Evolutionary conservation across 2,113 vertebrate genomes (phyloP).

Genomic region (Colius striatus): DNA sequence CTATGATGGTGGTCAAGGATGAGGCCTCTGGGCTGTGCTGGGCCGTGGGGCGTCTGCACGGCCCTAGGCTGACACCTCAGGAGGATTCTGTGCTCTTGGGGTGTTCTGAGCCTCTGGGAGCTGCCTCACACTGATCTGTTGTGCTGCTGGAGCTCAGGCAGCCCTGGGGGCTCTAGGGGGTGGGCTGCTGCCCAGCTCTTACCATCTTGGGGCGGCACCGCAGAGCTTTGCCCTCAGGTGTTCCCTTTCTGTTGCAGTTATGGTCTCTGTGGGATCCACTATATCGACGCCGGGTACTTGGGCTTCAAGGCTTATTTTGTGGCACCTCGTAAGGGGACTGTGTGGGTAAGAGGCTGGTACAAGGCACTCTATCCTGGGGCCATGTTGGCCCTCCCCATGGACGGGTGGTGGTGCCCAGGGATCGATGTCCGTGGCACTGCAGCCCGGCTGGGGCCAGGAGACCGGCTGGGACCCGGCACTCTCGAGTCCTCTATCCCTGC

Average conservation of each 20-base stretch:
- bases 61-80: not conserved
- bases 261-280: slow-evolving; percentile 89
- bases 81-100: not conserved
- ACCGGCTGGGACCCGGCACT: rapidly evolving
- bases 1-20: too few relatives aligned
- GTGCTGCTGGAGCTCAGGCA: rapidly evolving
- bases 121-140: rapidly evolving
- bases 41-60: rapidly evolving
- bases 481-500: not conserved
- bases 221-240: rapidly evolving
- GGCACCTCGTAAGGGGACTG: slow-evolving; percentile 82
- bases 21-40: not conserved
- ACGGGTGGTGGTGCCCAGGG: not conserved
- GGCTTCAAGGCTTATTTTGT: slow-evolving; percentile 84
- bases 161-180: not conserved
- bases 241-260: slow-evolving; percentile 69
- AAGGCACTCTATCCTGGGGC: not conserved
- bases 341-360: slow-evolving; percentile 86
- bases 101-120: not conserved
- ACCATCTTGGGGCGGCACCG: rapidly evolving
- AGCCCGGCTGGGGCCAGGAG: not conserved
- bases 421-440: too few relatives aligned
- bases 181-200: not conserved
- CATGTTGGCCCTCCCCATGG: rapidly evolving
- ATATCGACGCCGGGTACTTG: slow-evolving; percentile 86